Percentiles rank a stretch among this genome's conserved stretches.
Evolutionary conservation across 1,140 invertebrate genomes (phyloP).

Genomic region (Drosophila parabipectinata): DNA sequence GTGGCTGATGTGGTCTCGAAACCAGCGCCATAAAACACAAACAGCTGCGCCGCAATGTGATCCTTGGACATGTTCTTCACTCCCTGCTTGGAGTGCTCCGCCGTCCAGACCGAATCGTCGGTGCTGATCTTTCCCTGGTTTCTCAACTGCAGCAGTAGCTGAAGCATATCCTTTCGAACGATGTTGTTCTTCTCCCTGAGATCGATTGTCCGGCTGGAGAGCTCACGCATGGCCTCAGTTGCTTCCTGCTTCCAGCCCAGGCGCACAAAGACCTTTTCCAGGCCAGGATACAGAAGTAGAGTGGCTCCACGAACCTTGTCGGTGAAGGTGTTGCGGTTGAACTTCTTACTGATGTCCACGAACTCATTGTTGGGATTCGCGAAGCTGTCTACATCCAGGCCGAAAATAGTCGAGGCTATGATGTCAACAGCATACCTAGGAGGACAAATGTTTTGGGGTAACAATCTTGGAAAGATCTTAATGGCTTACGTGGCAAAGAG

Average conservation of each 20-base stretch:
- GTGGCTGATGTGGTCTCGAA: slow-evolving; percentile 89
- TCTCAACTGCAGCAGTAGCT: slow-evolving; percentile 85
- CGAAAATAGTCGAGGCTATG: slow-evolving; percentile 83
- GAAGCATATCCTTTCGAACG: slow-evolving; percentile 85
- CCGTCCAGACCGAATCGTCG: slow-evolving; percentile 62
- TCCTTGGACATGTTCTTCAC: slow-evolving; percentile 83
- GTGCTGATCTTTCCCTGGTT: slow-evolving; percentile 81
- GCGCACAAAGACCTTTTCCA: slow-evolving; percentile 57
- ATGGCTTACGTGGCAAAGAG: slow-evolving; percentile 53
- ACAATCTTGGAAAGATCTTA: too few relatives aligned
- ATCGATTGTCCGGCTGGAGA: slow-evolving; percentile 85
- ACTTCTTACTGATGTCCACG: slow-evolving; percentile 36
- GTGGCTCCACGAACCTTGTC: slow-evolving; percentile 40
- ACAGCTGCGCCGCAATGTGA: slow-evolving; percentile 86
- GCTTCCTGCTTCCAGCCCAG: slow-evolving; percentile 50
- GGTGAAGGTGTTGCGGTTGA: slow-evolving; percentile 16
- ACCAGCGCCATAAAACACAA: slow-evolving; percentile 88
- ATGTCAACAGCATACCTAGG: slow-evolving; percentile 82
- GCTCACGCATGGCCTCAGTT: slow-evolving; percentile 40
- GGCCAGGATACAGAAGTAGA: slow-evolving; percentile 66
- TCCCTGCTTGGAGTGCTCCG: slow-evolving; percentile 42
- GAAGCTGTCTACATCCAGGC: slow-evolving; percentile 83
- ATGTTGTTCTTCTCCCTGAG: slow-evolving; percentile 85
- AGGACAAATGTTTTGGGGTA: too few relatives aligned
- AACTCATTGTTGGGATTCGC: slow-evolving; percentile 73